Percentiles rank a stretch among this genome's conserved stretches.
phyloP scores from a whole-genome alignment of 1,140 invertebrate genomes.

The Ectropis grisescens region DNA sequence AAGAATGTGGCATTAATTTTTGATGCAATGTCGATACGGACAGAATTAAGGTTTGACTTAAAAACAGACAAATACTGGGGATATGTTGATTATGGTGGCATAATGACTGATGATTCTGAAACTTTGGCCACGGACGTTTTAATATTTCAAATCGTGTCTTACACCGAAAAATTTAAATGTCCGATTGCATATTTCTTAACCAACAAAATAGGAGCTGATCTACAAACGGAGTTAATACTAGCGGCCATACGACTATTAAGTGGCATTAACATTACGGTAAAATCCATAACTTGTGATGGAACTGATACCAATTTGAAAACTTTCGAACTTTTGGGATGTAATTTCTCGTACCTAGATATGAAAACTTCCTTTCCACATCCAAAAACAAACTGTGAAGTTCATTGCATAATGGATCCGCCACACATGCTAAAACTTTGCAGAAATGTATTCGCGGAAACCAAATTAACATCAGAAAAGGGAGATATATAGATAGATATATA shows the following conservation, averaged over 20 bases:
- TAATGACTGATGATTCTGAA: slow-evolving; percentile 13
- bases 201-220: slow-evolving; percentile 12
- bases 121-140: slow-evolving; percentile 13
- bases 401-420: slow-evolving; percentile 17
- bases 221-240: slow-evolving; percentile 12
- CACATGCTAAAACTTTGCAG: slow-evolving; percentile 26
- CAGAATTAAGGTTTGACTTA: slow-evolving; percentile 15
- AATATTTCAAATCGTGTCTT: slow-evolving; percentile 17
- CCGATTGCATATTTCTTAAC: slow-evolving; percentile 26
- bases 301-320: slow-evolving; percentile 2
- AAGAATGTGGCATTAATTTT: slow-evolving; percentile 18
- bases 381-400: background rate
- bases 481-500: too few species aligned
- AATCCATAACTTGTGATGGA: slow-evolving; percentile 24
- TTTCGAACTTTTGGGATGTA: slow-evolving; percentile 17
- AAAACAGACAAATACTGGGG: slow-evolving; percentile 16
- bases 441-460: slow-evolving; percentile 20
- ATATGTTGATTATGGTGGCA: slow-evolving; percentile 20
- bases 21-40: slow-evolving; percentile 22
- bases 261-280: slow-evolving; percentile 15
- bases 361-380: slow-evolving; percentile 12
- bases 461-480: slow-evolving; percentile 8
- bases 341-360: slow-evolving; percentile 8
- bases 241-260: slow-evolving; percentile 9
- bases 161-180: slow-evolving; percentile 10